Evolutionary conservation across 1,140 invertebrate species (phyloP), one percentile per base, ranked within the genome.

Genomic region (Polypedilum vanderplanki): DNA sequence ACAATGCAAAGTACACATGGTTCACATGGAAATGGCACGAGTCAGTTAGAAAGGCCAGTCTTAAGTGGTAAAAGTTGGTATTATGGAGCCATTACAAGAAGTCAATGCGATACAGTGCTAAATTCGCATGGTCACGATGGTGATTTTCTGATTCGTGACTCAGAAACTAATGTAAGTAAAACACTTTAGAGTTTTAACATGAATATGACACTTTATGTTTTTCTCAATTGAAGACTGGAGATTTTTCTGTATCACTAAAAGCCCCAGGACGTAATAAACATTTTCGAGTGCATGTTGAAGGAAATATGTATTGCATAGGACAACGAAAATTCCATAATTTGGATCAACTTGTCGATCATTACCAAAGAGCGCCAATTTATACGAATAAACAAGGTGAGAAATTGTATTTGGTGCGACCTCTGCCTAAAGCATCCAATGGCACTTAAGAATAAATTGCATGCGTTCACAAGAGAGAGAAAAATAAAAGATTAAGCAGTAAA

Each of bases 221-320:
- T 75, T 10, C 41, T 75, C 73, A 10, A 80, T 86, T 86, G 18
- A 84, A 98, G 97, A 91, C 95, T 86, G 98, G 97, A 76, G 97
- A 99, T 85, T 98, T 93, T 84, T 99, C 97, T 46, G 97, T 99
- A 77, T 98, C 97, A 40, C 86, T 99, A 78, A 99, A 99, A 86
- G 98, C 97, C 70, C 93, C 95, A 73, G 94, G 93, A 41, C 91
- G 97, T 76, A 99, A 99, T 85, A 99, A 99, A 84, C 98, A 99
- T 85, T 99, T 99, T 86, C 90, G 97, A 80, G 96, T 99, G 77
- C 96, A 98, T 81, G 95, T 98, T 70, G 95, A 98, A 84, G 93
- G 94, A 77, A 90, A 89, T 40, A 88, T 95, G 75, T 98, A 96
- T 82, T 96, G 95, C 83, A 99, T 99, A 83, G 98, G 98, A 65